Evolutionary conservation across 1,140 invertebrate species (phyloP), one percentile per base, ranked within the genome.

Genomic region (Plectrocnemia conspersa): DNA sequence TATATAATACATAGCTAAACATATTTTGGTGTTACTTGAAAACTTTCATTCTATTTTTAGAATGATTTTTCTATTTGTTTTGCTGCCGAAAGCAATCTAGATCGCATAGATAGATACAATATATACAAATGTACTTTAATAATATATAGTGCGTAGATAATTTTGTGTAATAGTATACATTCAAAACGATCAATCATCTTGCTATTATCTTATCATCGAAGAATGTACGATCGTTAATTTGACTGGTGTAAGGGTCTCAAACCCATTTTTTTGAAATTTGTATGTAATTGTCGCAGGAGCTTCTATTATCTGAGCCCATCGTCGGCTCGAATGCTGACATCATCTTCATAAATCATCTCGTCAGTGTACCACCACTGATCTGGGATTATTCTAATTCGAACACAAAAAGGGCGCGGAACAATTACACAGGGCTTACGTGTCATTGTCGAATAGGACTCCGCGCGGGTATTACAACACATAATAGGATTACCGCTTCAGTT

Each of bases 341-440:
- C 2, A 19, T 11, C 11, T 15, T 41, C 10, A 45, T 45, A 45
- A 45, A 45, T 45, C 42, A 45, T 45, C 22, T 13, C 42, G 11
- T 23, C 38, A 19, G n/a, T n/a, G 27, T 13, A 9, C 27, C n/a
- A 11, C 36, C 44, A 54, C 48, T 54, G 52, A 58, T 52, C 48
- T 25, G 16, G 48, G 55, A 52, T 58, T 58, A 58, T 58, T 52
- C 42, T 46, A 47, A 52, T 58, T 46, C 29, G 22, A 32, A 49
- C 27, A 18, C 18, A 19, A 22, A 19, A 18, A 7, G 25, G 25
- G 24, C 19, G 46, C n/a, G 25, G 15, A 47, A 35, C 46, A 49
- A 49, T 49, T 49, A 49, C 13, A 29, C 25, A 35, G 15, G 24
- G 29, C 18, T 49, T 49, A 49, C 46, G 32, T 46, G 23, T 29